Evolutionary conservation across 1,140 invertebrate genomes (phyloP), one percentile per base, ranked within the genome.

Genomic region (Rhyacophila brunnea): DNA sequence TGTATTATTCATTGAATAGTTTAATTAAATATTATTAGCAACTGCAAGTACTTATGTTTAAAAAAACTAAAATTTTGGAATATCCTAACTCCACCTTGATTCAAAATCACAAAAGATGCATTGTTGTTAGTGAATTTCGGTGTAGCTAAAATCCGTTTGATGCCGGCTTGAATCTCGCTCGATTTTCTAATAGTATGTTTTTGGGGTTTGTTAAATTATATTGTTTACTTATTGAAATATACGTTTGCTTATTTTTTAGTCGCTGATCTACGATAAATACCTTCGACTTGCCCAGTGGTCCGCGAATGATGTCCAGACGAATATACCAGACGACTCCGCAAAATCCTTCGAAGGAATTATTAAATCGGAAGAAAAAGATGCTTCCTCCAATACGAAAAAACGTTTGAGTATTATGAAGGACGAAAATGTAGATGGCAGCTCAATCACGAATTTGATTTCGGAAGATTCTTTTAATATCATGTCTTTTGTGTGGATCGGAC

Each of bases 401-500:
- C 58, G 66, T 15, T 28, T 36, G n/a, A 23, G 46, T 13, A 36
- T 46, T 19, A 19, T n/a, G 3, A 58, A 57, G 28, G 52, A 64
- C 1, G 57, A 59, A 11, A 6, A 17, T 9, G 10, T 36, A 13
- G 86, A 88, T 63, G 79, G 82, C 44, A 88, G 87, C 6, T 80
- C 85, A 19, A 81, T 91, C 10, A 87, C 87, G n/a, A 93, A 93
- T 75, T 81, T 93, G 45, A 86, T 92, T 80, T 86, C 90, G 4
- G 88, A 91, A 67, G 91, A 94, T 72, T 84, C 87, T 1, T 85
- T 85, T 28, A 92, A 92, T 68, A 80, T 93, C 10, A 91, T 93
- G 88, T 85, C 87, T 42, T 85, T 91, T 68, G 87, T 92, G 68
- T 90, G 88, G 83, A 88, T 92, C 66, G 86, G 86, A 44, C 90